Percentiles rank a stretch among this genome's conserved stretches.
Evolutionary conservation across 1,140 invertebrate genomes (phyloP).

Genomic region (Drosophila pallidifrons): DNA sequence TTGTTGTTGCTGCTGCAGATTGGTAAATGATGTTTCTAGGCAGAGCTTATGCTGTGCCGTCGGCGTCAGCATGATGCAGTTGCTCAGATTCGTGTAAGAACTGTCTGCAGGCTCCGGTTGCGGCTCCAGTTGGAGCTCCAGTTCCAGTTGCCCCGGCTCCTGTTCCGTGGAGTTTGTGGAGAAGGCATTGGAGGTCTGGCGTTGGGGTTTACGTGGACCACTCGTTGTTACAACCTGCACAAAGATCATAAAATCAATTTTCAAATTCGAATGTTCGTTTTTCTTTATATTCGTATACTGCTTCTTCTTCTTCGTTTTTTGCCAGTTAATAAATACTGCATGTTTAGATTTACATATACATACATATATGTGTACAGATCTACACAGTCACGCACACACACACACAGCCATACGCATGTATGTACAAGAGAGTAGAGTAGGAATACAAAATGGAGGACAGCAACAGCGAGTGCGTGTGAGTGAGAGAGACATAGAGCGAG

Average conservation of each 20-base stretch:
- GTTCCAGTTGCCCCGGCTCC: constrained; percentile 39
- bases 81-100: constrained; percentile 75
- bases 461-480: constrained; percentile 20
- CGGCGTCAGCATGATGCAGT: constrained; percentile 79
- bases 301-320: constrained; percentile 1
- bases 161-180: constrained; percentile 71
- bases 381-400: constrained; percentile 33
- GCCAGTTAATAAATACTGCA: constrained; percentile 2
- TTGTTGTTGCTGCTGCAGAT: constrained; percentile 79
- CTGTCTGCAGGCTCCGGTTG: constrained; percentile 51
- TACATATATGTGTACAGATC: constrained; percentile 15
- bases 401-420: constrained; percentile 16
- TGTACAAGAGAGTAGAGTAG: constrained; percentile 36
- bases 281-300: neutral
- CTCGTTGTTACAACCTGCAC: constrained; percentile 91
- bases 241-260: constrained; percentile 6
- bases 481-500: neutral
- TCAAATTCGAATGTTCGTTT: neutral
- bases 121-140: neutral
- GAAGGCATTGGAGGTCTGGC: constrained; percentile 85
- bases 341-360: neutral
- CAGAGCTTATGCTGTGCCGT: constrained; percentile 88
- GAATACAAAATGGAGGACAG: constrained; percentile 20
- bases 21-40: constrained; percentile 92
- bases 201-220: constrained; percentile 90